Evolutionary conservation across 2,888 invertebrate genomes (phyloP).

Genomic region (Lithosia quadra): DNA sequence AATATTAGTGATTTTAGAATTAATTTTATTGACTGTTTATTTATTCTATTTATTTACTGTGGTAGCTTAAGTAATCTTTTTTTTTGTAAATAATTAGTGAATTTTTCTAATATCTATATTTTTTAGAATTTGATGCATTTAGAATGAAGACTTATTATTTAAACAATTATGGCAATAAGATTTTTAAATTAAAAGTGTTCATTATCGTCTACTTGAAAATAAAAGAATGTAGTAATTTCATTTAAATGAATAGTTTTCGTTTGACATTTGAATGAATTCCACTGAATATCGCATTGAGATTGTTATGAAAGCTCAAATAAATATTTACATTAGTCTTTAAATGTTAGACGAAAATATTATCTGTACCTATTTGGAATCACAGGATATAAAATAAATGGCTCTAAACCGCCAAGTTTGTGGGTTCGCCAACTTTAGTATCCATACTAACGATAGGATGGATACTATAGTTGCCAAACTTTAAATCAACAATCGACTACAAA

Average conservation of each 20-base stretch:
- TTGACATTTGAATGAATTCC: slow-evolving; percentile 22
- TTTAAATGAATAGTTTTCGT: slow-evolving; percentile 21
- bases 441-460: too few relatives aligned
- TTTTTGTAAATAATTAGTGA: slow-evolving; percentile 81
- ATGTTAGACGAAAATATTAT: slow-evolving; percentile 27
- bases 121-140: slow-evolving; percentile 62
- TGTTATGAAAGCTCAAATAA: not conserved
- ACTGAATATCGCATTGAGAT: not conserved
- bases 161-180: slow-evolving; percentile 40
- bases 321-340: slow-evolving; percentile 14
- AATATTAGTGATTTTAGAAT: slow-evolving; percentile 57
- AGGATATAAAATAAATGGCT: not conserved
- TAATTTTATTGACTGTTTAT: slow-evolving; percentile 75
- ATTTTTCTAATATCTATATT: slow-evolving; percentile 60
- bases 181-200: slow-evolving; percentile 18
- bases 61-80: slow-evolving; percentile 61
- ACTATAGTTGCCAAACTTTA: too few relatives aligned
- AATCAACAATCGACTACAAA: too few relatives aligned
- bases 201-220: slow-evolving; percentile 23
- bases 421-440: too few relatives aligned
- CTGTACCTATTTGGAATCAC: not conserved
- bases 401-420: too few relatives aligned
- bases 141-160: slow-evolving; percentile 55
- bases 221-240: slow-evolving; percentile 24
- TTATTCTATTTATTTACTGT: slow-evolving; percentile 78